These are phyloP conservation scores for Erythrocercus mccallii DNA, from an alignment of 2,113 vertebrate genomes.

Conservation along the genomic window DNA sequence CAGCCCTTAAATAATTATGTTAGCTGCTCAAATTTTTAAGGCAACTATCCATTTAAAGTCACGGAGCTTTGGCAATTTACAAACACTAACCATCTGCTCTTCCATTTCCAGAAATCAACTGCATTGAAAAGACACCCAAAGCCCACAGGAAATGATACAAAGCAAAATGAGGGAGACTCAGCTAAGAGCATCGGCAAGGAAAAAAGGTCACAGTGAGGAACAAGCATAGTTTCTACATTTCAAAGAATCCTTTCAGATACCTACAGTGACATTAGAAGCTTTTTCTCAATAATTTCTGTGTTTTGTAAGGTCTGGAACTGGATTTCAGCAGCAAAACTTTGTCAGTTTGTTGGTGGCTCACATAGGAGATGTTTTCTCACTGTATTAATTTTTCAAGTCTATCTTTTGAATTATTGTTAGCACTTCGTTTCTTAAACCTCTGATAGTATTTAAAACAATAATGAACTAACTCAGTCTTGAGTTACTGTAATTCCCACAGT, in stretches of 20 bases:
- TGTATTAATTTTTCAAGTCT: not conserved
- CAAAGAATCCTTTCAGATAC: not conserved
- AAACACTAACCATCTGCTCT: conserved; percentile 46
- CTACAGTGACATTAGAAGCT: not conserved
- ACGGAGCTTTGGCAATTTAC: conserved; percentile 11
- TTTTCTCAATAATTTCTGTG: not conserved
- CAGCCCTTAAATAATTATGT: not conserved
- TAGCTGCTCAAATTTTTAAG: conserved; percentile 4
- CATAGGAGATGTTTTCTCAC: not conserved
- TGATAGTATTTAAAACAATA: not conserved
- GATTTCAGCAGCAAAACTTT: not conserved
- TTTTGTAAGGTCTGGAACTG: not conserved
- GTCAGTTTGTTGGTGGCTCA: not conserved
- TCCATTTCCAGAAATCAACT: not conserved
- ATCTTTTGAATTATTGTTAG: not conserved
- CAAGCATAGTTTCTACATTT: not conserved
- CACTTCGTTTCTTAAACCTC: not conserved
- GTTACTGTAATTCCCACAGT: not conserved
- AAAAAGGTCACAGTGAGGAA: not conserved
- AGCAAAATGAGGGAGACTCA: not conserved
- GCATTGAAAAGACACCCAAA: not conserved
- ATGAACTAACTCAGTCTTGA: not conserved
- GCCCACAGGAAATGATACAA: not conserved
- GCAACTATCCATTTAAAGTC: not conserved
- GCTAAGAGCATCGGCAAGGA: not conserved